Evolutionary conservation across 2,797 vertebrate genomes (phyloP), one percentile per base, ranked within the genome.

Genomic region (Sandelia bainsii): DNA sequence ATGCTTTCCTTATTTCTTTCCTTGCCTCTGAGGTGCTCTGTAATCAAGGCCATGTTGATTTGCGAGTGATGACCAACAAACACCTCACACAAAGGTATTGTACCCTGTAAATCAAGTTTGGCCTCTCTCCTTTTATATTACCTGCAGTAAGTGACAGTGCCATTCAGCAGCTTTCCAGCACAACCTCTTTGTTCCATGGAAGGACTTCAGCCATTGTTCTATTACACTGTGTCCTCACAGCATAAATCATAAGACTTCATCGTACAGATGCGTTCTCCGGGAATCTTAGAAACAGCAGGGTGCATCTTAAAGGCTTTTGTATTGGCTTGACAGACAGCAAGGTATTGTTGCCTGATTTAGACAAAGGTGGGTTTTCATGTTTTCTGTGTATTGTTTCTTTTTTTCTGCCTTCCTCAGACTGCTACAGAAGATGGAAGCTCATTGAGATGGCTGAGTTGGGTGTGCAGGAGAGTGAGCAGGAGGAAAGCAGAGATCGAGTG

Each of bases 121-220:
- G 79, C 75, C 63, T 61, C 52, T 60, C 46, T 79, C 66, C 81
- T 83, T 87, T 74, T 53, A 64, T 42, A 79, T 77, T 56, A 80
- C 77, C 65, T 69, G 48, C 44, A 80, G 39, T 78, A 80, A 75
- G 48, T 72, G 79, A 80, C 84, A 84, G 76, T 37, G 16, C 48
- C 57, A 70, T 77, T 77, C 58, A 81, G 52, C n/a, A 5, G 45
- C 46, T 77, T 78, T 86, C 67, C 82, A 80, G 78, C 80, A 83
- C 77, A 34, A 74, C 64, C 23, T 81, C 83, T 90, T 89, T 91
- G 88, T 91, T 81, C 75, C 70, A 71, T 42, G 69, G 73, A 81
- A 82, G 84, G 76, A 88, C 84, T 87, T 70, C 32, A 62, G 79
- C 88, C 85, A 94, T 94, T 93, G 91, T 94, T 91, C 90, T 87